phyloP scores from a whole-genome alignment of 2,888 invertebrate genomes.

The Drosophila pullipes region DNA sequence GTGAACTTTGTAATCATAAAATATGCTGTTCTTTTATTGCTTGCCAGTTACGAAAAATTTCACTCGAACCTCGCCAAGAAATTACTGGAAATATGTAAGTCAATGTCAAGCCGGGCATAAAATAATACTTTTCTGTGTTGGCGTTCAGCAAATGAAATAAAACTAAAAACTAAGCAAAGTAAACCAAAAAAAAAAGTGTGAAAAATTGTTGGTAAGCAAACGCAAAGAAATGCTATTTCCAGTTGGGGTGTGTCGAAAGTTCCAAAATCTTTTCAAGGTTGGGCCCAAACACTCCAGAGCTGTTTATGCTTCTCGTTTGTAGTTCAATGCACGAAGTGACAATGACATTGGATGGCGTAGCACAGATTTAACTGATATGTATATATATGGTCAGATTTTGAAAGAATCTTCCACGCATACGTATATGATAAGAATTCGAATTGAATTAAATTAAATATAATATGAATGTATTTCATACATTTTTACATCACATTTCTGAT shows the following conservation, averaged over 20 bases:
- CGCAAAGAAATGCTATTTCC: constrained; percentile 53
- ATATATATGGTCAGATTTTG: background rate
- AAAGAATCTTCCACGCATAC: background rate
- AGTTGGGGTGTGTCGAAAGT: constrained; percentile 58
- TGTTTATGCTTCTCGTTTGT: constrained; percentile 21
- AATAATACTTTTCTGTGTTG: constrained; percentile 47
- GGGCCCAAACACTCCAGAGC: constrained; percentile 2
- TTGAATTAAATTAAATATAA: background rate
- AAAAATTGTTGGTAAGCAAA: constrained; percentile 46
- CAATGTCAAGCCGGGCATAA: constrained; percentile 64
- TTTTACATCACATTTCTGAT: background rate
- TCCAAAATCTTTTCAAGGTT: constrained; percentile 41
- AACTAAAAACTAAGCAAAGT: constrained; percentile 1
- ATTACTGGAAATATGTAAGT: constrained; percentile 56
- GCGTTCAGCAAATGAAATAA: constrained; percentile 23
- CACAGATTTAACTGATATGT: background rate
- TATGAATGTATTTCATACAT: background rate
- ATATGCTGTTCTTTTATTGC: constrained; percentile 38
- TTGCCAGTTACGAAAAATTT: constrained; percentile 23
- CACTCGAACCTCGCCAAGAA: constrained; percentile 9
- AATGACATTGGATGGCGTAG: constrained; percentile 43
- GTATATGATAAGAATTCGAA: background rate
- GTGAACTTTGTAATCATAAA: constrained; percentile 23
- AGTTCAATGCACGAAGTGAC: constrained; percentile 56
- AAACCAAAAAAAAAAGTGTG: constrained; percentile 48